Evolutionary conservation across 2,888 invertebrate species (phyloP), one percentile per base, ranked within the genome.

Genomic region (Heliconius cydno): DNA sequence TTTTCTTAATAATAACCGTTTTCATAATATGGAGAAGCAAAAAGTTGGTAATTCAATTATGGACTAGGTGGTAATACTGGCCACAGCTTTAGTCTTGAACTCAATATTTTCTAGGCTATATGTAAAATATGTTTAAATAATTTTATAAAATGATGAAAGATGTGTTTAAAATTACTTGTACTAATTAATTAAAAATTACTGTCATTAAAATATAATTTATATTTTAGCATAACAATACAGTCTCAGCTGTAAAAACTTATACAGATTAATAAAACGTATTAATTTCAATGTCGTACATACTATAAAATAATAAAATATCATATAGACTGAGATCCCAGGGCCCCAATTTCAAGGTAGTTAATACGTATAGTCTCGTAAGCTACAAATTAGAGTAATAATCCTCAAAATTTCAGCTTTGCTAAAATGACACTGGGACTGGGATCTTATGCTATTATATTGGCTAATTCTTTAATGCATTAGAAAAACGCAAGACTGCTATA

Each of bases 211-310:
- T 70, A 41, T 70, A 41, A 70, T 70, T 70, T 70, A 70, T 70
- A 12, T 70, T 13, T 70, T 70, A 70, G 15, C 41, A 70, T 70
- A 70, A 41, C n/a, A 41, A 70, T 70, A 46, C 15, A 25, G 70
- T 7, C 7, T 70, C 70, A 70, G 70, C 41, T 70, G 70, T 70
- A 41, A 70, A 15, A 70, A 70, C 25, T 41, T 46, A 70, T 9
- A 70, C 70, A 70, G 41, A 70, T 70, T 70, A 68, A 70, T 70
- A 70, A 25, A 25, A 70, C 41, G 41, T 70, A 25, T 46, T 70
- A 25, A 15, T 46, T 25, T 41, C 10, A 38, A 68, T 68, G n/a
- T 5, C 41, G 15, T 38, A 41, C 13, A 34, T 68, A 68, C 15
- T 41, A 38, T 41, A 38, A 34, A 68, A 12, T 38, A n/a, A n/a